Conservation (phyloP, 2,888 invertebrate genomes). For the Xestia c-nigrum region DNA sequence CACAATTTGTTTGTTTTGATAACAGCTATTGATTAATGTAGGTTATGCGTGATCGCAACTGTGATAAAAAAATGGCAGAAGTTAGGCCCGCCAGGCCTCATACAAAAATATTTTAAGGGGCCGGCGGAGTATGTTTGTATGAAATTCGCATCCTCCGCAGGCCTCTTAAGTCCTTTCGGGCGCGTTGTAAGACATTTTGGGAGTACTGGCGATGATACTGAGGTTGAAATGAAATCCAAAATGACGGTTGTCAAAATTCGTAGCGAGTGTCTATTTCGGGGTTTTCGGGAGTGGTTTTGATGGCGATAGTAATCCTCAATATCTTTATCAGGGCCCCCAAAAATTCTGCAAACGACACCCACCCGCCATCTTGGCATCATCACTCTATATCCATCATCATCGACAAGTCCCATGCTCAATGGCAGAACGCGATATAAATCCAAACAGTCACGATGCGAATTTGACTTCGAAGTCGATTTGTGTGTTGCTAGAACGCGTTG, state of each 20-base stretch:
- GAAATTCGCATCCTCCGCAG: too few species aligned
- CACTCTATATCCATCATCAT: neutral
- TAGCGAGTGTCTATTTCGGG: neutral
- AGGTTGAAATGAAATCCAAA: too few species aligned
- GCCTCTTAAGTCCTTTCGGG: too few species aligned
- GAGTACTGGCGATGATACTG: too few species aligned
- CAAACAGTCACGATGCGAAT: rapidly evolving
- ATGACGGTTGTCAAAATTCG: neutral
- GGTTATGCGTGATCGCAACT: too few species aligned
- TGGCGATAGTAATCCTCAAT: neutral
- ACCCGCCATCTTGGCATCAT: neutral
- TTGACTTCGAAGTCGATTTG: neutral
- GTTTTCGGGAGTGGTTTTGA: neutral
- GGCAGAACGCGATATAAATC: neutral
- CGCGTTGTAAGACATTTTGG: too few species aligned
- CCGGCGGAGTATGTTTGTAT: too few species aligned
- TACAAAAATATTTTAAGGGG: too few species aligned
- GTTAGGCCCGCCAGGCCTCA: too few species aligned
- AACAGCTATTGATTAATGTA: too few species aligned
- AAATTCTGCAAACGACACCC: neutral
- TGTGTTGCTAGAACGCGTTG: neutral
- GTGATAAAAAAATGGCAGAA: too few species aligned
- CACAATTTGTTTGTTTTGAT: too few species aligned
- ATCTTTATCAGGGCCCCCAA: neutral
- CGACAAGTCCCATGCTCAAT: neutral